Evolutionary conservation across 1,140 invertebrate species (phyloP).

Genomic region (Chionoecetes opilio): DNA sequence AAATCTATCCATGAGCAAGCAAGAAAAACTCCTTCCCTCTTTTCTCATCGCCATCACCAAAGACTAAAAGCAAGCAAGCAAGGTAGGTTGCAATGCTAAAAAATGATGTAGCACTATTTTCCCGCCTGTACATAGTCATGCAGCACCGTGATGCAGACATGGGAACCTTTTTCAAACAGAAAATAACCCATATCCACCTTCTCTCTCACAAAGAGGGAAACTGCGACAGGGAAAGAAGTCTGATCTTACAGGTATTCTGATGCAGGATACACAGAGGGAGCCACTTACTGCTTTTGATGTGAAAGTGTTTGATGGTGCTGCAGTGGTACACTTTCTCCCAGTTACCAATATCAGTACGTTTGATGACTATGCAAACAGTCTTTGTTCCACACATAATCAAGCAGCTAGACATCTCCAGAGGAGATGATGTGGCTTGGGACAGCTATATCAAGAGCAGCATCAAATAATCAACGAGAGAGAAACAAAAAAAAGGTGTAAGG

Average conservation of each 20-base stretch:
- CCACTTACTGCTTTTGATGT: no score
- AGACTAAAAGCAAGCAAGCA: constrained; percentile 8
- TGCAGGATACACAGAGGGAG: not conserved
- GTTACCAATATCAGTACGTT: not conserved
- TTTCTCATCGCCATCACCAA: not conserved
- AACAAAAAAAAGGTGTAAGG: constrained; percentile 52
- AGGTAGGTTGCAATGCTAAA: not conserved
- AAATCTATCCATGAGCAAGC: not conserved
- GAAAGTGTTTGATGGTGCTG: no score
- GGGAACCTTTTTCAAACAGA: not conserved
- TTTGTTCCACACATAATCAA: constrained; percentile 38
- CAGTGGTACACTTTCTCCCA: constrained; percentile 36
- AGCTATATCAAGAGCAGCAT: constrained; percentile 53
- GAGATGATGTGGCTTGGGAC: constrained; percentile 55
- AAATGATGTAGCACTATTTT: constrained; percentile 9
- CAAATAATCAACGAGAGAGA: constrained; percentile 47
- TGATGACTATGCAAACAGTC: no score
- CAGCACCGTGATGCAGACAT: constrained; percentile 27
- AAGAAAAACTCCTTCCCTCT: not conserved
- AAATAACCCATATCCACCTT: constrained; percentile 34
- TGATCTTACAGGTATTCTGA: constrained; percentile 11
- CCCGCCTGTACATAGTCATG: constrained; percentile 11
- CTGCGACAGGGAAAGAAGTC: no score
- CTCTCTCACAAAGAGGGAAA: constrained; percentile 34
- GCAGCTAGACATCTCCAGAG: not conserved